Conservation (phyloP, 1,140 invertebrate genomes). For the Drosophila paulistorum region DNA sequence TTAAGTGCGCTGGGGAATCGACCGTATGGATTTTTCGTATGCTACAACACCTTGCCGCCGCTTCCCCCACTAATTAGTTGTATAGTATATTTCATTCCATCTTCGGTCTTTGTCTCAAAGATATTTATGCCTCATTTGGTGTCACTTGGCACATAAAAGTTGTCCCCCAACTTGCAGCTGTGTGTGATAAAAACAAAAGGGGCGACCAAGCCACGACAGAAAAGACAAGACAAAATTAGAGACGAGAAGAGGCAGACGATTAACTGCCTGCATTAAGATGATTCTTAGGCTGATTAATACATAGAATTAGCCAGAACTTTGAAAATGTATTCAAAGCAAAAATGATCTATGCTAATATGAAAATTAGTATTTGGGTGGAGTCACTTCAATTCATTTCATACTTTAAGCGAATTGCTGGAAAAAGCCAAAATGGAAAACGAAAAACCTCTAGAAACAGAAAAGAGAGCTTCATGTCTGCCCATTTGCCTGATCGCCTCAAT, state of each 20-base stretch:
- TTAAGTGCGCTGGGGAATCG: constrained; percentile 76
- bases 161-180: constrained; percentile 55
- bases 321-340: constrained; percentile 2
- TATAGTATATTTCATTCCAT: constrained; percentile 34
- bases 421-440: constrained; percentile 16
- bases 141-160: constrained; percentile 75
- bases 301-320: constrained; percentile 57
- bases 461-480: constrained; percentile 28
- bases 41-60: constrained; percentile 71
- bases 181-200: constrained; percentile 72
- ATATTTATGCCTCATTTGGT: constrained; percentile 77
- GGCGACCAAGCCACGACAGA: neutral
- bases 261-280: constrained; percentile 73
- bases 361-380: constrained; percentile 54
- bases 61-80: constrained; percentile 80
- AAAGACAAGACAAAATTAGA: constrained; percentile 65
- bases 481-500: constrained; percentile 83
- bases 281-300: constrained; percentile 69
- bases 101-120: constrained; percentile 30
- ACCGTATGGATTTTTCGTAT: constrained; percentile 58
- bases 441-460: constrained; percentile 1
- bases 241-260: constrained; percentile 68
- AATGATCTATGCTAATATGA: constrained; percentile 59
- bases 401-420: constrained; percentile 10
- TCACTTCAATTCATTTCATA: constrained; percentile 18